A percentile compares a stretch with the other conserved stretches of the same genome.
phyloP scores from a whole-genome alignment of 2,113 vertebrate species.

The Melanostigma gelatinosum region DNA sequence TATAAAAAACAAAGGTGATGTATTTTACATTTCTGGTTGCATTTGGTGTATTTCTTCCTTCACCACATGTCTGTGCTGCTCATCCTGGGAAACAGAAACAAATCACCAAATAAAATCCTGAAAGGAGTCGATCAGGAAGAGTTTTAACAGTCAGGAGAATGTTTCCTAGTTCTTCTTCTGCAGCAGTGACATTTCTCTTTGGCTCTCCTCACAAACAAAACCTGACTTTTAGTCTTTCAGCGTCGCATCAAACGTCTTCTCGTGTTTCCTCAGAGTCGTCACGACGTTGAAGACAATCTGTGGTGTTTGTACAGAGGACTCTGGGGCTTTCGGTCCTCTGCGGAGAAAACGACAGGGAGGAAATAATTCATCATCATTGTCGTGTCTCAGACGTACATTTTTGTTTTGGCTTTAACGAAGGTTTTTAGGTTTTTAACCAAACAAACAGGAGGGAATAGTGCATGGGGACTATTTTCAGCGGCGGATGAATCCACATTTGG shows the following conservation, averaged over 20 bases:
- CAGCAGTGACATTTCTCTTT: neutral
- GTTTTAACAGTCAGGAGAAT: neutral
- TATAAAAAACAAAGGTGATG: neutral
- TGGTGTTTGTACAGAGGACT: conserved; percentile 84
- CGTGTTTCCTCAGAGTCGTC: conserved; percentile 44
- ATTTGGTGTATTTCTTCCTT: neutral
- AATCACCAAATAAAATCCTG: neutral
- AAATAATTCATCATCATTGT: conserved; percentile 15
- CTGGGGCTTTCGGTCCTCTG: conserved; percentile 84
- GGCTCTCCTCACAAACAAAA: conserved; percentile 7
- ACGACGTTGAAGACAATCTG: conserved; percentile 85
- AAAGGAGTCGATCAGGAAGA: neutral
- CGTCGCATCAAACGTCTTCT: neutral
- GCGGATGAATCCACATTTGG: too few relatives aligned
- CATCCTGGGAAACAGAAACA: neutral
- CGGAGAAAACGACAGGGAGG: conserved; percentile 18
- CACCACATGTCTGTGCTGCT: neutral
- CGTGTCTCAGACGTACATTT: neutral
- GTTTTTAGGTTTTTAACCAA: too few relatives aligned
- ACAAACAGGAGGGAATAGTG: too few relatives aligned
- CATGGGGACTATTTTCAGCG: too few relatives aligned
- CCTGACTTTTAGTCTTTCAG: neutral
- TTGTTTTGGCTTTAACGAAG: too few relatives aligned
- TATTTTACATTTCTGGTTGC: neutral
- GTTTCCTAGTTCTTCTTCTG: neutral